These are phyloP conservation scores for Musca domestica DNA, from an alignment of 1,140 invertebrate species.

Conservation along the genomic window DNA sequence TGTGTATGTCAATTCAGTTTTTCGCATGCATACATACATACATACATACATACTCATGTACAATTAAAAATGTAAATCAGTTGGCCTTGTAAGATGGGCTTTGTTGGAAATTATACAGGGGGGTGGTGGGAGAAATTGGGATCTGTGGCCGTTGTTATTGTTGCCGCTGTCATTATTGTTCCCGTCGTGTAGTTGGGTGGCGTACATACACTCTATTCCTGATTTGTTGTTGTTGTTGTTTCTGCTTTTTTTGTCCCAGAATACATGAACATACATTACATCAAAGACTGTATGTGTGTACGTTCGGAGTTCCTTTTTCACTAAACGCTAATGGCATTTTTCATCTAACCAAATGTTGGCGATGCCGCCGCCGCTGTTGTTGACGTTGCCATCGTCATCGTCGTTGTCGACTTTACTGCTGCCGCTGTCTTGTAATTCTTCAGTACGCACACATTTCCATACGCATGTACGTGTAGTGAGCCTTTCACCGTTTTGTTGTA, in stretches of 20 bases:
- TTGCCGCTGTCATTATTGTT: neutral
- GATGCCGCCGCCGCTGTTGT: conserved; percentile 8
- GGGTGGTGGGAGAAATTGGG: neutral
- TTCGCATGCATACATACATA: too few relatives aligned
- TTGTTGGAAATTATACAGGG: neutral
- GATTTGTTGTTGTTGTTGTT: too few relatives aligned
- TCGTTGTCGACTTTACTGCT: neutral
- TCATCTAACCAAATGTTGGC: conserved; percentile 14
- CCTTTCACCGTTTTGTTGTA: conserved; percentile 24
- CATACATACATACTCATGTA: conserved; percentile 13
- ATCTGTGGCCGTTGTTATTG: conserved; percentile 4
- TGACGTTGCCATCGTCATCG: neutral
- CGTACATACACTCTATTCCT: neutral
- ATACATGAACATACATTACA: too few relatives aligned
- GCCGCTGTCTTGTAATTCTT: conserved; percentile 5
- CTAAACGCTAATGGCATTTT: conserved; percentile 27
- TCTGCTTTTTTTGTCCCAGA: too few relatives aligned
- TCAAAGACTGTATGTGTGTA: neutral
- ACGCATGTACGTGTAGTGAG: neutral
- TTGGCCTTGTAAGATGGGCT: conserved; percentile 28
- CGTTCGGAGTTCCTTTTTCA: neutral
- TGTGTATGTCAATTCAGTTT: too few relatives aligned
- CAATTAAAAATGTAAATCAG: conserved; percentile 36
- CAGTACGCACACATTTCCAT: neutral
- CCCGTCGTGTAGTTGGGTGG: neutral